A percentile compares a stretch with the other conserved stretches of the same genome.
Conservation (phyloP, 2,797 vertebrate species). For the Siniperca obscura region DNA sequence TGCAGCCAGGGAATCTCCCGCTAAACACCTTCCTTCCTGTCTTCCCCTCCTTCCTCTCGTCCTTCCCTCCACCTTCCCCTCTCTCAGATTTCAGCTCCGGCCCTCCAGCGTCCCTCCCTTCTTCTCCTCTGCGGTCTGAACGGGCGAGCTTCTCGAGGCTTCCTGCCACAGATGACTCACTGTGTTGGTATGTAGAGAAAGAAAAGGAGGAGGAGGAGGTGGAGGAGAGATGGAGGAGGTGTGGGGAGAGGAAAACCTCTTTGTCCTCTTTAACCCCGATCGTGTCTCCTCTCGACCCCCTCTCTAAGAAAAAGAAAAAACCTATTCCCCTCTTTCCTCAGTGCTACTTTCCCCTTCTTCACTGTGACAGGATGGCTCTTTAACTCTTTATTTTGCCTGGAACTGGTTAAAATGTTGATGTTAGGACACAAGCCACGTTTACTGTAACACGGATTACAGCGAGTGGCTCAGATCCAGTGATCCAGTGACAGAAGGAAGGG, state of each 20-base stretch:
- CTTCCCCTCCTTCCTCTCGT: not conserved
- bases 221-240: conserved; percentile 12
- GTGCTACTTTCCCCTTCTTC: not conserved
- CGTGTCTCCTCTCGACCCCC: not conserved
- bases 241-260: not conserved
- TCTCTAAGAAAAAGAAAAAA: not conserved
- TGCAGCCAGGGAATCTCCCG: conserved; percentile 14
- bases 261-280: not conserved
- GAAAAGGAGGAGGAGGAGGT: not conserved
- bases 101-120: not conserved
- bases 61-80: not conserved
- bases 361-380: not conserved
- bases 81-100: not conserved
- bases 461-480: not conserved
- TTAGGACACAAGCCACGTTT: not conserved
- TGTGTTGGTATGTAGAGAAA: conserved; percentile 8
- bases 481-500: too few species aligned
- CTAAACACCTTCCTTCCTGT: not conserved
- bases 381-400: not conserved
- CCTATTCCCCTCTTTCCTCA: not conserved
- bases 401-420: not conserved
- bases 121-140: not conserved
- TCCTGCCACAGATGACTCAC: conserved; percentile 47
- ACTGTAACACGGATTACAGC: not conserved
- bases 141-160: rapidly evolving